Base-by-base conservation (phyloP, 2,888 invertebrate species). In the Anagyrus pseudococci region DNA sequence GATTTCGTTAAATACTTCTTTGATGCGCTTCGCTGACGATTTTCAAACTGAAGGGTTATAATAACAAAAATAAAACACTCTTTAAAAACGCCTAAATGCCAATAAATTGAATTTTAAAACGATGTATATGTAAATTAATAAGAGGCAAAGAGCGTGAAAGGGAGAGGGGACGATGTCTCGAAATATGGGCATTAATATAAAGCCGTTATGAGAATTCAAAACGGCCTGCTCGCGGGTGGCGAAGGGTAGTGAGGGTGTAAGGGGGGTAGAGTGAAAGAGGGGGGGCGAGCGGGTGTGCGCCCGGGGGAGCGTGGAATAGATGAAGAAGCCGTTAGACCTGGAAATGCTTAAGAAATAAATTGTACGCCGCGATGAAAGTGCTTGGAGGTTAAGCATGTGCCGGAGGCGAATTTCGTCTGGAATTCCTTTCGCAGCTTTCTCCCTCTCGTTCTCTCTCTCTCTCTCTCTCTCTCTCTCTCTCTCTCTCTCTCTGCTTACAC, bases 321-420 rank as follows among this genome's bases (percentile, higher is more conserved):
- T 8, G 13, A 33, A 10, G 47, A n/a, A n/a, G 3, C n/a, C 22
- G 0, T 23, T 22, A 7, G 25, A 17, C 10, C 25, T 7, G 48
- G 22, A 15, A 26, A n/a, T 25, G 22, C 46, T 46, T 46, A 26
- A 48, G 40, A 52, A 52, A 52, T 52, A 52, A 37, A 33, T 33
- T 52, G 29, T 52, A 40, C 20, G 33, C 33, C 41, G 33, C 29
- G 40, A 41, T 40, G 52, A 40, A 40, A 52, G 52, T 40, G 43
- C 6, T 33, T 8, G 20, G 29, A 4, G 15, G 57, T 13, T 17
- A 7, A 43, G 57, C 17, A 49, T 17, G 19, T 48, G 49, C 49
- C 50, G 25, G 20, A 17, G 58, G 50, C 50, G 33, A 58, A 44
- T 58, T 58, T 43, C 58, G 49, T 58, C 26, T 26, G 41, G 19